These are phyloP conservation scores for Eilema griseolum DNA, from an alignment of 2,888 invertebrate species.

Conservation along the genomic window DNA sequence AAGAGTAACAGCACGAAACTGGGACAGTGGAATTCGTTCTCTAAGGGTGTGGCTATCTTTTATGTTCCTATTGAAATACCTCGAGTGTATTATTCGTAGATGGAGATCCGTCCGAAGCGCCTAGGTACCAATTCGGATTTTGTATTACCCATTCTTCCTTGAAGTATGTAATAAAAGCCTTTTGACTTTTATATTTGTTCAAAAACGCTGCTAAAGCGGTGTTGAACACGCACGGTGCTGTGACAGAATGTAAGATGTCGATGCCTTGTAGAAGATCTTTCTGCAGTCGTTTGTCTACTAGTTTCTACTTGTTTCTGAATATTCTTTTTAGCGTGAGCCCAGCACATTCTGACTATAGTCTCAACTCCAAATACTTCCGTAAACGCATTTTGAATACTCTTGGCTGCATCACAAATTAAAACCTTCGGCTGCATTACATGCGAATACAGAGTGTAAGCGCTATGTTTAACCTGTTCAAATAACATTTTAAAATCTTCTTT, in stretches of 20 bases:
- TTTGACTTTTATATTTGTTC: not conserved
- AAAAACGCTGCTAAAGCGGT: not conserved
- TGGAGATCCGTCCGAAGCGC: not conserved
- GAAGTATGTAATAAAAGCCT: conserved; percentile 7
- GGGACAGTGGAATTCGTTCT: not conserved
- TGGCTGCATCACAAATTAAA: no score
- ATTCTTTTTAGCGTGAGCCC: conserved; percentile 12
- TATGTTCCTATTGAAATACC: conserved; percentile 21
- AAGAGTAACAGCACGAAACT: not conserved
- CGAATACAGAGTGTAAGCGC: not conserved
- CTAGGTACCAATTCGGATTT: conserved; percentile 8
- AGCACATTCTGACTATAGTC: conserved; percentile 5
- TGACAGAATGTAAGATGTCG: no score
- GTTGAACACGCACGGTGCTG: not conserved
- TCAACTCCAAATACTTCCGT: no score
- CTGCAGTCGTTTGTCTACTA: not conserved
- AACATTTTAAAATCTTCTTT: no score
- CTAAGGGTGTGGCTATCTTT: not conserved
- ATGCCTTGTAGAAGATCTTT: conserved; percentile 18
- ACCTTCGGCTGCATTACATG: no score
- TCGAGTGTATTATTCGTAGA: conserved; percentile 14
- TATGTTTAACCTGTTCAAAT: no score
- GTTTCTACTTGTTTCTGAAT: conserved; percentile 3
- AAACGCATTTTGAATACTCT: no score
- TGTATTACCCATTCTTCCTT: conserved; percentile 2